Conservation (phyloP, 2,888 invertebrate species). For the Drosophila melanosoma region DNA sequence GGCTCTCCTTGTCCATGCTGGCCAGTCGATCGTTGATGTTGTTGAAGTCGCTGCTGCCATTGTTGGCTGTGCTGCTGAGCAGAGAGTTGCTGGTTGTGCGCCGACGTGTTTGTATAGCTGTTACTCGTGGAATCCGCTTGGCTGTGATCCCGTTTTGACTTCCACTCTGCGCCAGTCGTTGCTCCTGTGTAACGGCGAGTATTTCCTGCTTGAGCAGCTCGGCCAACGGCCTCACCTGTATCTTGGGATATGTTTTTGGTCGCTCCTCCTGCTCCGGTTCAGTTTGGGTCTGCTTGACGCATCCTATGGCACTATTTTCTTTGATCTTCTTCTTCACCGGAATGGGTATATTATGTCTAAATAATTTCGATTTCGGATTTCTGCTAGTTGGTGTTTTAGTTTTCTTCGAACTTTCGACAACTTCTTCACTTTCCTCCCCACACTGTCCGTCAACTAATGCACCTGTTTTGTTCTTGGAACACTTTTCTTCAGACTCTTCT, state of each 20-base stretch:
- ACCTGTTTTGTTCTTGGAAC: neutral
- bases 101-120: constrained; percentile 37
- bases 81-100: constrained; percentile 58
- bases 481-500: neutral
- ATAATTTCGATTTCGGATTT: neutral
- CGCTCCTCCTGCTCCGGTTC: neutral
- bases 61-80: neutral
- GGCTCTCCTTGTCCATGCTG: constrained; percentile 82
- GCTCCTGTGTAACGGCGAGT: constrained; percentile 54
- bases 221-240: constrained; percentile 78
- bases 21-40: constrained; percentile 77
- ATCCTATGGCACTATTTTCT: neutral
- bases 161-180: constrained; percentile 9
- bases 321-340: neutral
- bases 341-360: neutral
- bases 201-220: constrained; percentile 70
- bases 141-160: neutral
- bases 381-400: neutral
- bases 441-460: neutral
- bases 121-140: neutral
- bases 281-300: too few relatives aligned
- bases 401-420: neutral
- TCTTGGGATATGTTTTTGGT: constrained; percentile 55
- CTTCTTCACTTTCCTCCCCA: neutral
- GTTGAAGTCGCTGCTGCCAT: constrained; percentile 49